Conservation (phyloP, 1,140 invertebrate genomes). For the Tribolium castaneum region DNA sequence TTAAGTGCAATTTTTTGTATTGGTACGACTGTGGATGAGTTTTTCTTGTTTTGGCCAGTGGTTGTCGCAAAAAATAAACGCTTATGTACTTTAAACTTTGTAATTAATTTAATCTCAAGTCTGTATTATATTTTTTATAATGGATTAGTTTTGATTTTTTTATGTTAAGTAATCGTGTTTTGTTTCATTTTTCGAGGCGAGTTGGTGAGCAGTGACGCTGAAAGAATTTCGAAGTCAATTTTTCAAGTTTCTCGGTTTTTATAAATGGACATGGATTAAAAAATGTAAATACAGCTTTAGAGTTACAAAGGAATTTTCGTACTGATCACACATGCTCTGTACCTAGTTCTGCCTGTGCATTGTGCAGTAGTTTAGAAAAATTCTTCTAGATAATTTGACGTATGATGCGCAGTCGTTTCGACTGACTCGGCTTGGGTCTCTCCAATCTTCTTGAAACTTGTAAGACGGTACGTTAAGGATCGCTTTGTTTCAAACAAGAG, state of each 20-base stretch:
- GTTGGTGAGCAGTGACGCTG: slow-evolving; percentile 47
- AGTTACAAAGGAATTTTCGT: slow-evolving; percentile 49
- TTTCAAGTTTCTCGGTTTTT: slow-evolving; percentile 38
- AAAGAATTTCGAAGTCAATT: slow-evolving; percentile 54
- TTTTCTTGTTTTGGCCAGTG: slow-evolving; percentile 25
- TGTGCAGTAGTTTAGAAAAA: slow-evolving; percentile 49
- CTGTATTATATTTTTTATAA: slow-evolving; percentile 23
- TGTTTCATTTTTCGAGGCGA: slow-evolving; percentile 37
- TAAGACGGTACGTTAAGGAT: slow-evolving; percentile 62
- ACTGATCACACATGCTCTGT: slow-evolving; percentile 55
- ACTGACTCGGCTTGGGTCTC: slow-evolving; percentile 51
- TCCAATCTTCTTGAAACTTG: slow-evolving; percentile 34
- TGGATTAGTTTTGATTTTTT: slow-evolving; percentile 24
- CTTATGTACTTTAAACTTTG: slow-evolving; percentile 25
- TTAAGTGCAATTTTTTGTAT: slow-evolving; percentile 30
- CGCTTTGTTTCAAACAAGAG: slow-evolving; percentile 49
- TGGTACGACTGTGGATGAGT: neutral
- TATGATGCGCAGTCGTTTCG: slow-evolving; percentile 55
- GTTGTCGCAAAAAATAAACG: slow-evolving; percentile 4
- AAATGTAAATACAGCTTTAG: slow-evolving; percentile 54
- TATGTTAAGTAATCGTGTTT: slow-evolving; percentile 1
- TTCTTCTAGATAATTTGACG: slow-evolving; percentile 55
- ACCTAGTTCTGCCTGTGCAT: slow-evolving; percentile 58
- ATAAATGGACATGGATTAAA: slow-evolving; percentile 42
- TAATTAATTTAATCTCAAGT: slow-evolving; percentile 15